These are phyloP conservation scores for Puntigrus tetrazona DNA, from an alignment of 2,113 vertebrate species.

Conservation along the genomic window DNA sequence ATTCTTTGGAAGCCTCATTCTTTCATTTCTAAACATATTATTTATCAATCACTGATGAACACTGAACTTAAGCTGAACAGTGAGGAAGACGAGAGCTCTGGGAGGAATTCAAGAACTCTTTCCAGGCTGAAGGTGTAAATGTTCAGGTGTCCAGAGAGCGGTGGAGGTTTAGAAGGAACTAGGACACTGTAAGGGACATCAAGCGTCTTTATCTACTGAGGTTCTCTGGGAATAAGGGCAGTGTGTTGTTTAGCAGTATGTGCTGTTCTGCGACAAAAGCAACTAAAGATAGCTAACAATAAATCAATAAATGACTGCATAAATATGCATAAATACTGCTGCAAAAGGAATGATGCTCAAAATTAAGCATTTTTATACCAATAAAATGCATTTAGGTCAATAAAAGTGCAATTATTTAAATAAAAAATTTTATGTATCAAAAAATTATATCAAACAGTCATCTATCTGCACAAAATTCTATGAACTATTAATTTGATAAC, in stretches of 20 bases:
- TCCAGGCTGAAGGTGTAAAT: not conserved
- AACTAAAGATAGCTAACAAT: not conserved
- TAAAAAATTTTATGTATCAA: no score
- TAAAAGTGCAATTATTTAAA: no score
- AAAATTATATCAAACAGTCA: no score
- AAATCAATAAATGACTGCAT: slow-evolving; percentile 10
- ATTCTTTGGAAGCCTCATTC: not conserved
- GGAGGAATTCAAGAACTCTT: not conserved
- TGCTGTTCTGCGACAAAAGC: not conserved
- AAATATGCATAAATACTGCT: not conserved
- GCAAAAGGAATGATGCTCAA: not conserved
- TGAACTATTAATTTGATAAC: no score
- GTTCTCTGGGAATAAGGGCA: not conserved
- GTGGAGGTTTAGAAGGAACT: not conserved
- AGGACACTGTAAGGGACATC: not conserved
- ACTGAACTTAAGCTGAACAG: not conserved
- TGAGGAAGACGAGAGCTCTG: not conserved
- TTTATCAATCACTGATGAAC: not conserved
- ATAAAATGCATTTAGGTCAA: no score
- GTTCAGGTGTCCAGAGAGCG: not conserved
- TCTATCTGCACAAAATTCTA: no score
- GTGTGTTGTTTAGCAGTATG: not conserved
- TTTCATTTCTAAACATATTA: not conserved
- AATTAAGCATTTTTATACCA: not conserved
- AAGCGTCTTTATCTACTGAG: not conserved